A percentile compares a stretch with the other conserved stretches of the same genome.
Conservation (phyloP, 2,113 vertebrate species). For the Manacus vitellinus region DNA sequence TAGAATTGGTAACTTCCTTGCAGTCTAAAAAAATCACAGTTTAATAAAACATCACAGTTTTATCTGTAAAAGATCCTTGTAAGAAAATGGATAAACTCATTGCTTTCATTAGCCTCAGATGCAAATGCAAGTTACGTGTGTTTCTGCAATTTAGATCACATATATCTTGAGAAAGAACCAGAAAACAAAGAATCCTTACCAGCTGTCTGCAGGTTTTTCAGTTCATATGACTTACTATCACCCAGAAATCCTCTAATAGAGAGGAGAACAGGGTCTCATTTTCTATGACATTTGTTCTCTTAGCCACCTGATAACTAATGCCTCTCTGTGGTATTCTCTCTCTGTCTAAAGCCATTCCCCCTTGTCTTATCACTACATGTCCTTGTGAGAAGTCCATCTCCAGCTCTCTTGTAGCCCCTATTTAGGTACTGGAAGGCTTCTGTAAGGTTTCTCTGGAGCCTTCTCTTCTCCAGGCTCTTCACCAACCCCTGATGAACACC, state of each 20-base stretch:
- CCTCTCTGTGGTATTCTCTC: background rate
- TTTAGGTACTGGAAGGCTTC: no score
- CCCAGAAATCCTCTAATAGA: background rate
- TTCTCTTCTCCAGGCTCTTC: background rate
- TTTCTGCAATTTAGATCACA: background rate
- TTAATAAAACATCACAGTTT: background rate
- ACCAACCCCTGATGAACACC: background rate
- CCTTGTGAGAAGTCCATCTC: background rate
- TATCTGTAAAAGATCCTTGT: background rate
- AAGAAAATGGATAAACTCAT: background rate
- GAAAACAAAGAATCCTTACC: background rate
- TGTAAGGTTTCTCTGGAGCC: background rate
- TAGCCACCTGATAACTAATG: background rate
- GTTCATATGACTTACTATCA: background rate
- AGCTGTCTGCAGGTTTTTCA: background rate
- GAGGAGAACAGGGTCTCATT: background rate
- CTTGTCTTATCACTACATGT: background rate
- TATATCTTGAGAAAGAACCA: background rate
- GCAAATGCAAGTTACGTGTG: background rate
- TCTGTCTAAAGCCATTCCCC: rapidly evolving
- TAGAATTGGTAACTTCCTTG: background rate
- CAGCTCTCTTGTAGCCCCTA: background rate
- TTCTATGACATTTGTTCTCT: background rate
- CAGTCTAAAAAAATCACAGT: background rate
- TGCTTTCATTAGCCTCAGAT: background rate